These are phyloP conservation scores for Periophthalmus modestus DNA, from an alignment of 2,113 vertebrate species.

Conservation along the genomic window DNA sequence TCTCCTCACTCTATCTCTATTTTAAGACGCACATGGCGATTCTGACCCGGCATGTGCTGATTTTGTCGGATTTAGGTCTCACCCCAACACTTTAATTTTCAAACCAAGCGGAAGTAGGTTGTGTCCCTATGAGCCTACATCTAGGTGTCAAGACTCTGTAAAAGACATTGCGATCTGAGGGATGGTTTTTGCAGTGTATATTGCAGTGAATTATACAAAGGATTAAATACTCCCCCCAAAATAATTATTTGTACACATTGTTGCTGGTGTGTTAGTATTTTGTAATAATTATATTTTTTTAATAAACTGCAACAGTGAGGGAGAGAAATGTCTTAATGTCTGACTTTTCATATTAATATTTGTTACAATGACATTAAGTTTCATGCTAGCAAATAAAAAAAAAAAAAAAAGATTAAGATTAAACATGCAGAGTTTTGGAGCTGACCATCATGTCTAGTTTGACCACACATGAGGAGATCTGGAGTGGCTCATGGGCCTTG, in stretches of 20 bases:
- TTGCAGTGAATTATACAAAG: no score
- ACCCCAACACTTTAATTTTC: constrained; percentile 36
- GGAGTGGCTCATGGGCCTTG: constrained; percentile 4
- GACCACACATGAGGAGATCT: constrained; percentile 7
- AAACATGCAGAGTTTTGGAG: background rate
- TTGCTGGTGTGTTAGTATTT: no score
- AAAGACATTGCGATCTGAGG: background rate
- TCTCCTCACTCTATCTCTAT: constrained; percentile 61
- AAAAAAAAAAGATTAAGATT: no score
- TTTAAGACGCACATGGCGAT: constrained; percentile 60
- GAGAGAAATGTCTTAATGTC: no score
- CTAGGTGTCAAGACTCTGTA: background rate
- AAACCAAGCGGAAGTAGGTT: constrained; percentile 26
- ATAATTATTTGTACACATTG: no score
- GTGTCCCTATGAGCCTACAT: constrained; percentile 20
- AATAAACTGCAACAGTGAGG: no score
- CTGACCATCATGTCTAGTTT: background rate
- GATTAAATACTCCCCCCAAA: no score
- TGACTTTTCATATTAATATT: no score
- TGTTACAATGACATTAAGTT: no score
- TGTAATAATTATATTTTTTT: no score
- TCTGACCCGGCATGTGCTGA: constrained; percentile 55
- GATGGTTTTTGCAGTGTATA: no score
- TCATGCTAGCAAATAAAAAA: no score
- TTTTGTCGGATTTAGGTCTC: constrained; percentile 54